Base-by-base conservation (phyloP, 37 sponge, comb jelly and placozoan species). In the Cliona cf. orientalis region DNA sequence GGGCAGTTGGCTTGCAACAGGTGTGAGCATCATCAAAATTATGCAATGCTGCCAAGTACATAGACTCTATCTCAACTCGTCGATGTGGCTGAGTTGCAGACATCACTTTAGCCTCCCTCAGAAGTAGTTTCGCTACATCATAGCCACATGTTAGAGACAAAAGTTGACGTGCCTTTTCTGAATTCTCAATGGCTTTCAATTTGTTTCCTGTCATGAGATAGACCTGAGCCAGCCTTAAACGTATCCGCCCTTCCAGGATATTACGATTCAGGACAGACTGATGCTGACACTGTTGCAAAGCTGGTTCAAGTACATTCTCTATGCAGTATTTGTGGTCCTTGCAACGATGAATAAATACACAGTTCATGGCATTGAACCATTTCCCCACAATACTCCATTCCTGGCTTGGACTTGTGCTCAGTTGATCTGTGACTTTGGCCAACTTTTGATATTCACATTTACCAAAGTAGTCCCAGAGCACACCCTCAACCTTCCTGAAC, bases 311-410 rank as follows among this genome's bases (percentile, higher is more conserved):
- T 7, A 43, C 6, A 25, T 49, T 25, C 7, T 25, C 35, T 25
- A 73, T 12, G 36, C 75, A 73, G n/a, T 21, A 7, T 12, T 46
- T 12, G 36, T 73, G 35, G 31, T 44, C 31, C 11, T 29, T 29
- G 23, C 35, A 21, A 26, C 53, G 14, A 26, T 73, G 75, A 5
- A 73, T 46, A 17, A 53, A 44, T 6, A 73, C 35, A 63, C 65
- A 63, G 65, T 63, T 63, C 31, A 46, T 5, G 21, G 75, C 14
- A 21, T 73, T 56, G 46, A 73, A 73, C 75, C 75, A 73, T 39
- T 41, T 73, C 36, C 75, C 75, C 6, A 73, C 35, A 43, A 73
- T 73, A 11, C 5, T 17, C 40, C 43, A 69, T 40, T 69, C 71
- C 9, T 22, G 71, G 35, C 34, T 12, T 64, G 66, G 53, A 49